These are phyloP conservation scores for Ictalurus furcatus DNA, from an alignment of 2,113 vertebrate genomes.

Conservation along the genomic window DNA sequence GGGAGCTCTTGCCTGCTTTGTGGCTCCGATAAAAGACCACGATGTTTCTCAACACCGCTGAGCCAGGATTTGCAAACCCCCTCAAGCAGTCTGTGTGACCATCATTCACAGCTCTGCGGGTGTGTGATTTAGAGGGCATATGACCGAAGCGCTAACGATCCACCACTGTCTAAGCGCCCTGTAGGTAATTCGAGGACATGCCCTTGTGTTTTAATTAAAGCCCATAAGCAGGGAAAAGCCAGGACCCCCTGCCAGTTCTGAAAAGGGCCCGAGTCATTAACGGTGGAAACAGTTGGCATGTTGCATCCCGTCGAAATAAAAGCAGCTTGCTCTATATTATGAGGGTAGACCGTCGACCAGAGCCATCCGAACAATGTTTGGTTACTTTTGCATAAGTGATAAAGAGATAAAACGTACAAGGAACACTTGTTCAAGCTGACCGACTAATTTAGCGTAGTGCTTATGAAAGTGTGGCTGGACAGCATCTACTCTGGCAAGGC, in stretches of 20 bases:
- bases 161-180: slow-evolving; percentile 54
- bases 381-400: not conserved
- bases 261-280: not conserved
- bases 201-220: slow-evolving; percentile 27
- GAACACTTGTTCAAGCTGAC: not conserved
- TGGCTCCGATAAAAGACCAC: not conserved
- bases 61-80: not conserved
- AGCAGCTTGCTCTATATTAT: not conserved
- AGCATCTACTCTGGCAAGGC: not conserved
- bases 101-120: not conserved
- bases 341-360: not conserved
- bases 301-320: not conserved
- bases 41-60: not conserved
- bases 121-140: slow-evolving; percentile 17
- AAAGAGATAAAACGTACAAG: not conserved
- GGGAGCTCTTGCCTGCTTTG: not conserved
- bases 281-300: not conserved
- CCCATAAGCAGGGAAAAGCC: not conserved
- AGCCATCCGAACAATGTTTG: not conserved
- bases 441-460: not conserved
- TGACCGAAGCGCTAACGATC: slow-evolving; percentile 57
- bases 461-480: not conserved
- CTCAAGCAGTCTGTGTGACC: not conserved
- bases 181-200: slow-evolving; percentile 4
- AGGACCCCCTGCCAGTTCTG: not conserved